phyloP scores from a whole-genome alignment of 2,113 vertebrate species.

The Zingel zingel region DNA sequence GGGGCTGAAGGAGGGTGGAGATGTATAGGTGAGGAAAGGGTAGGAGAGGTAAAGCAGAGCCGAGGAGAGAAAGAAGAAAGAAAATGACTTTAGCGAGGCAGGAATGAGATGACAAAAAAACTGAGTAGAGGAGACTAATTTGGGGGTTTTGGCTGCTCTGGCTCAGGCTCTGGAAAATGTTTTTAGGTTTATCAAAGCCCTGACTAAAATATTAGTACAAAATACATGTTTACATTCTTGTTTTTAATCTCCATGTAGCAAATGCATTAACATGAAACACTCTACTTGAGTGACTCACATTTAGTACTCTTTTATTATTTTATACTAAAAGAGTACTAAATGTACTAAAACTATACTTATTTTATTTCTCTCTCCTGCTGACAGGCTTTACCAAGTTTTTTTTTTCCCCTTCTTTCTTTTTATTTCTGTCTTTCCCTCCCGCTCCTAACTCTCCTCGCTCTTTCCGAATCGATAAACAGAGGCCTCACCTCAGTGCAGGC shows the following conservation, averaged over 20 bases:
- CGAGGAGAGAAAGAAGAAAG: conserved; percentile 31
- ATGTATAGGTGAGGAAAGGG: conserved; percentile 58
- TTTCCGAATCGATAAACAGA: conserved; percentile 83
- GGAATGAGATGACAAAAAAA: conserved; percentile 29
- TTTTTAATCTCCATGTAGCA: conserved; percentile 47
- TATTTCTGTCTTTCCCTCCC: conserved; percentile 57
- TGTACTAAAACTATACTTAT: too few relatives aligned
- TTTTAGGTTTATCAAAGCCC: conserved; percentile 60
- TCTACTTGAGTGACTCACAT: conserved; percentile 25
- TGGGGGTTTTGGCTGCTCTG: conserved; percentile 33
- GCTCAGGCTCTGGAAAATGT: conserved; percentile 68
- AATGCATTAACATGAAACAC: conserved; percentile 50
- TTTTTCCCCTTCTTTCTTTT: conserved; percentile 21
- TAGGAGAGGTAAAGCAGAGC: conserved; percentile 40
- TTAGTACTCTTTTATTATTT: conserved; percentile 1
- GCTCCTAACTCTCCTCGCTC: conserved; percentile 55
- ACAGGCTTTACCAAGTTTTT: conserved; percentile 33
- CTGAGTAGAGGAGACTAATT: conserved; percentile 37
- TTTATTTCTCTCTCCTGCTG: conserved; percentile 37
- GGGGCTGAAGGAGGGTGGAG: conserved; percentile 10
- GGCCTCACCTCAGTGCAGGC: conserved; percentile 80
- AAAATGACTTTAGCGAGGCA: conserved; percentile 47
- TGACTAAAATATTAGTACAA: conserved; percentile 52
- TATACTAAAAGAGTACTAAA: too few relatives aligned
- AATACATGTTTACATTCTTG: conserved; percentile 67